Evolutionary conservation across 2,113 vertebrate species (phyloP), one percentile per base, ranked within the genome.

Genomic region (Empidonax traillii): DNA sequence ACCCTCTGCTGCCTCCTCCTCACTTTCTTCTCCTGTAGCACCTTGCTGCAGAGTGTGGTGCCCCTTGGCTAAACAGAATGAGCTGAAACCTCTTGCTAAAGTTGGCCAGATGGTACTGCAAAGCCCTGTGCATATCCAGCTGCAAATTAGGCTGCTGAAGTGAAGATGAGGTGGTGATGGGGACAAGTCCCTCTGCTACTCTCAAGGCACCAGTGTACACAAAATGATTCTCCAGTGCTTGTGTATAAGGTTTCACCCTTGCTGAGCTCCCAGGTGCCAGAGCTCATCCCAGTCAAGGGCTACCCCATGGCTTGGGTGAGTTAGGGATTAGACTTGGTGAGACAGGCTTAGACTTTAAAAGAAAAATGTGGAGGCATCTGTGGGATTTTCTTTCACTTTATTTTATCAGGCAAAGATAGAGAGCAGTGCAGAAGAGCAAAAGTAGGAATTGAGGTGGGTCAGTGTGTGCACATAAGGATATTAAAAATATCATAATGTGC

Each of bases 391-490:
- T 69, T 73, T 77, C 20, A 18, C 35, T 9, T 30, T 56, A 4
- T 39, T 92, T 89, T 59, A 75, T 33, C n/a, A 68, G 33, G 33
- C 30, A 72, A 74, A 53, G 49, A 12, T 19, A 62, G 13, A 14
- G 12, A 55, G 20, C 30, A 53, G 20, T 37, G 31, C 12, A 23
- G 59, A 76, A 41, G 24, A 76, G 73, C 41, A 58, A 37, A 86
- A 76, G 24, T 10, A 69, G 35, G 41, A 83, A 52, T 12, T 76
- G 58, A 73, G 28, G 14, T 61, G 27, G 10, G 10, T 65, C 2
- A 6, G 3, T 0, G 1, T 55, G 69, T 0, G 5, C 18, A 44
- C 6, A 47, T 55, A 11, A 28, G 18, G 22, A 4, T 49, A 10
- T 82, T 76, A 47, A 17, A 92, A 76, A 61, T 31, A 61, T 0